Base-by-base conservation (phyloP, 2,888 invertebrate species). In the Caenorhabditis doughertyi region DNA sequence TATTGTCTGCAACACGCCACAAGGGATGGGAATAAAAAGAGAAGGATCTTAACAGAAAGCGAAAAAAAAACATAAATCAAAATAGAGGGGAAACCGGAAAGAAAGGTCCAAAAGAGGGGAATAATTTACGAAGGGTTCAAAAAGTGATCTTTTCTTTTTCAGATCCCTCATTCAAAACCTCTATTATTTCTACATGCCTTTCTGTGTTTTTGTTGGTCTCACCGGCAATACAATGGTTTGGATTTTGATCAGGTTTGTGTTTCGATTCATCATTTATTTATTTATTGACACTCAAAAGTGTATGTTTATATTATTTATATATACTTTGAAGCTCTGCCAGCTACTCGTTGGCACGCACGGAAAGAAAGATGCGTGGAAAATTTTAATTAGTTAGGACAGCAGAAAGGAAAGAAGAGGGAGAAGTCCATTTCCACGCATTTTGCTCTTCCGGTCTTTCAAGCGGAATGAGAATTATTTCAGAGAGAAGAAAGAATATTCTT, bases 201-300 rank as follows among this genome's bases (percentile, higher is more conserved):
- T 90, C 49, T 90, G 90, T 71, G 88, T 87, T 21, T 74, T 89
- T n/a, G 84, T 90, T 23, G 90, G 90, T 0, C 79, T 90, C 39
- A 88, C 89, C n/a, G 90, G 90, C 35, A 90, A 90, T 79, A 84
- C 85, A 8, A 89, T 90, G 89, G 90, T 90, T 7, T 89, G 88
- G 85, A 84, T 90, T 29, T 77, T 90, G 51, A 90, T 90, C 60
- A 85, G 86, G 90, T 89, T 76, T 51, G 44, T 47, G 35, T n/a
- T n/a, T n/a, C n/a, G n/a, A n/a, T n/a, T n/a, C n/a, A n/a, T n/a
- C n/a, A 9, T 35, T 35, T 35, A 42, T 60, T 60, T 67, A 55
- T 65, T 55, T 79, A 60, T 64, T 42, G 51, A 70, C 56, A 64
- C 42, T 42, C 11, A 18, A 23, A 7, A 55, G 5, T n/a, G 13